These are phyloP conservation scores for Lepeophtheirus salmonis DNA, from an alignment of 1,140 invertebrate genomes.

Conservation along the genomic window DNA sequence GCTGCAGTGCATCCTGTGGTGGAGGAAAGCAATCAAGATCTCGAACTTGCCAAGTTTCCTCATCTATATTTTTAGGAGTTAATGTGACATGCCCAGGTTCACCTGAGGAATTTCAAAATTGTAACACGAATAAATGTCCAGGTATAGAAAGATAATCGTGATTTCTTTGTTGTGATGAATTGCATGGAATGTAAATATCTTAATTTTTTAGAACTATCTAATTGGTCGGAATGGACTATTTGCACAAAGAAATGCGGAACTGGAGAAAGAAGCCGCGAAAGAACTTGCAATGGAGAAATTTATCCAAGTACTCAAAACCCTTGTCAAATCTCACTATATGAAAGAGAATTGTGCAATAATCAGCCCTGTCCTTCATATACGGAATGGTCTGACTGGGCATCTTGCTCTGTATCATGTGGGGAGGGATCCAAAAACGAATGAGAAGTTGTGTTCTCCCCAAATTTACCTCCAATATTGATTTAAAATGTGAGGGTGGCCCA, in stretches of 20 bases:
- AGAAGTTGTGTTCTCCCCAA: constrained; percentile 7
- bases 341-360: not conserved
- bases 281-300: not conserved
- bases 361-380: constrained; percentile 11
- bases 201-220: not conserved
- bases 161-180: no score
- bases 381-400: constrained; percentile 11
- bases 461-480: not conserved
- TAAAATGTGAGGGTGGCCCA: not conserved
- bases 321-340: not conserved
- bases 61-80: not conserved
- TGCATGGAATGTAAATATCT: not conserved
- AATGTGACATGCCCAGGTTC: not conserved
- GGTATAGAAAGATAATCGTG: no score
- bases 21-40: not conserved
- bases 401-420: constrained; percentile 13
- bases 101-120: not conserved
- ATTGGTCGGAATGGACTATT: constrained; percentile 9
- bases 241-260: constrained; percentile 7
- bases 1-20: not conserved
- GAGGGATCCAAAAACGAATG: constrained; percentile 1
- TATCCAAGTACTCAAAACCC: not conserved
- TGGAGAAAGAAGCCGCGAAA: not conserved
- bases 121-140: not conserved
- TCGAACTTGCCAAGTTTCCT: not conserved